Evolutionary conservation across 1,140 invertebrate species (phyloP), one percentile per base, ranked within the genome.

Genomic region (Frieseomelitta varia): DNA sequence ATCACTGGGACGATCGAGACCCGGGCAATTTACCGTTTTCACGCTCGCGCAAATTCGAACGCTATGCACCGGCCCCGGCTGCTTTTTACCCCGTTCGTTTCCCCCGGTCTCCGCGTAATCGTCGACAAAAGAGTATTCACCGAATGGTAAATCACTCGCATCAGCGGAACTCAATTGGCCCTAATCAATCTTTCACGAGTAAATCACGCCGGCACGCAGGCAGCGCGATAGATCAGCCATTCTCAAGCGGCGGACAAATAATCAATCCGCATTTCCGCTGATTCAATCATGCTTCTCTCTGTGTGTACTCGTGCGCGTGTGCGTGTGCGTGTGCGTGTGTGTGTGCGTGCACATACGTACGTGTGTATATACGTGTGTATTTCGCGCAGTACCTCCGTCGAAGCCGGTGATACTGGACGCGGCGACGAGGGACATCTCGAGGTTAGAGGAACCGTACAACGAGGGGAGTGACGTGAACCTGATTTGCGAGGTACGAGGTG

Each of bases 401-500:
- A 93, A 93, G 84, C 96, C 96, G 56, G 93, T 95, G 72, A 96
- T 96, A 85, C 95, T 95, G 84, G 95, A 96, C 90, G 92, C 92
- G 30, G 93, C 94, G 55, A 95, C 94, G 69, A 89, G 93, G 86
- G 90, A 92, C 63, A 90, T 95, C 55, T 90, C 92, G 55, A 93
- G 93, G 84, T 85, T 95, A 11, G 91, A 96, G 84, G 95, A 96
- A 39, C 95, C 95, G 58, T 96, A 96, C 93, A 96, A 96, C 90
- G 96, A 96, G 92, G 96, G 95, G 24, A 94, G 94, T 84, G 94
- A 95, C 88, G 93, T 96, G 77, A 94, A 94, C 79, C 94, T 96
- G 56, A 95, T 95, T 65, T 96, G 96, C 91, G 95, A 96, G 93
- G 94, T 95, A 27, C 91, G 92, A 61, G 96, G 96, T 92, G 98